Conservation (phyloP, 2,888 invertebrate species). For the Sipha maydis region DNA sequence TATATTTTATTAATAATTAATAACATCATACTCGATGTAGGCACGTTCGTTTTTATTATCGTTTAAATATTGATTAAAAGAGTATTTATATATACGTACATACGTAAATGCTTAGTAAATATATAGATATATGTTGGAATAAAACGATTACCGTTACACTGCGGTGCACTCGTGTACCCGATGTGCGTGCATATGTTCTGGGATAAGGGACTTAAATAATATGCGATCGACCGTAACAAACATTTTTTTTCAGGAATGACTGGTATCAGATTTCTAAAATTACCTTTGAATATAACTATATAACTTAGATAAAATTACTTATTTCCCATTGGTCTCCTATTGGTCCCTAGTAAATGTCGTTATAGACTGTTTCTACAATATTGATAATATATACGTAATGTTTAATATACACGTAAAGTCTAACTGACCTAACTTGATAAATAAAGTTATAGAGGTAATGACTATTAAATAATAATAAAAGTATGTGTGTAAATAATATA, state of each 20-base stretch:
- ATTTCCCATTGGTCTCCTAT: too few species aligned
- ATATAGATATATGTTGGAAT: background rate
- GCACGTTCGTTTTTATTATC: background rate
- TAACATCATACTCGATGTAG: background rate
- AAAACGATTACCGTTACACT: background rate
- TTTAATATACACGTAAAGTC: too few species aligned
- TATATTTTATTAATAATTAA: background rate
- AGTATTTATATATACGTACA: background rate
- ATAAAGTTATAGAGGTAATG: too few species aligned
- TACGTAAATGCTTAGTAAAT: background rate
- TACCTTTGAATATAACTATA: background rate
- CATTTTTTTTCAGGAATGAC: background rate
- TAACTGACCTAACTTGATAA: too few species aligned
- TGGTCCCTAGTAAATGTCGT: too few species aligned
- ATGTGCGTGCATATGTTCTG: background rate
- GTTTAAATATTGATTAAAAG: background rate
- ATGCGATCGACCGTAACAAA: background rate
- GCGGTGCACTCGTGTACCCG: background rate
- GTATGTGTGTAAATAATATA: too few species aligned
- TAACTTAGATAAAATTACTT: too few species aligned
- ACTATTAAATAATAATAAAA: too few species aligned
- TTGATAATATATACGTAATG: too few species aligned
- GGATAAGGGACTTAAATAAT: background rate
- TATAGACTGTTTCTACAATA: too few species aligned
- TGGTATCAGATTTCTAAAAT: background rate